These are phyloP conservation scores for Anguilla megastoma DNA, from an alignment of 2,797 vertebrate genomes.

Conservation along the genomic window DNA sequence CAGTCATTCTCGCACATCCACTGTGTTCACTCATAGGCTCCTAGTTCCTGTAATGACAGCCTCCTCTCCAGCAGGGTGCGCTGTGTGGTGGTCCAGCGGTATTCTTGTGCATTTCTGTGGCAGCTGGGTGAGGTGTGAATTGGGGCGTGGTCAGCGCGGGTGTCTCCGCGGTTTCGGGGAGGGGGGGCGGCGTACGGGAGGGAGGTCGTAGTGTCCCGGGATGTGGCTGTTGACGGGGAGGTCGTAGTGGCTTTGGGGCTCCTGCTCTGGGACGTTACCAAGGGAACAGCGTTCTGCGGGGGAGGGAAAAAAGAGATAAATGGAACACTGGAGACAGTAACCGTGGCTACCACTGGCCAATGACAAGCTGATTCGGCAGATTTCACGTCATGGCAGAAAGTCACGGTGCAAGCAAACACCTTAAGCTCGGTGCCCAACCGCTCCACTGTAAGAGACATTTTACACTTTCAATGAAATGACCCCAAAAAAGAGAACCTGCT, in stretches of 20 bases:
- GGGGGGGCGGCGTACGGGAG: conserved; percentile 78
- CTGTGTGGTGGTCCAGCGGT: not conserved
- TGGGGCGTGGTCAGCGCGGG: conserved; percentile 57
- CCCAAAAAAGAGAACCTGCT: not conserved
- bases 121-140: conserved; percentile 8
- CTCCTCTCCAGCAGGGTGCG: not conserved
- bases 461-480: not conserved
- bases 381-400: not conserved
- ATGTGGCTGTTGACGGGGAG: conserved; percentile 95
- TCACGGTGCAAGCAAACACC: not conserved
- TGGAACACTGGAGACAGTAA: not conserved
- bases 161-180: conserved; percentile 72
- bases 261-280: conserved; percentile 62
- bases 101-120: not conserved
- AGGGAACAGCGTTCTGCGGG: conserved; percentile 68
- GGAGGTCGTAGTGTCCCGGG: conserved; percentile 90
- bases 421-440: not conserved
- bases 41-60: not conserved
- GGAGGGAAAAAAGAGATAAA: not conserved
- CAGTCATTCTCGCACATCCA: not conserved
- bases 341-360: not conserved
- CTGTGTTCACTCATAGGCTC: not conserved
- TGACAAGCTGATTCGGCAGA: not conserved
- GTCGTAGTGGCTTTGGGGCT: conserved; percentile 84
- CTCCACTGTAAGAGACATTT: not conserved